A percentile compares a stretch with the other conserved stretches of the same genome.
phyloP scores from a whole-genome alignment of 30 jellyfish, hydroid and myxozoan species.

The Clytia hemisphaerica region DNA sequence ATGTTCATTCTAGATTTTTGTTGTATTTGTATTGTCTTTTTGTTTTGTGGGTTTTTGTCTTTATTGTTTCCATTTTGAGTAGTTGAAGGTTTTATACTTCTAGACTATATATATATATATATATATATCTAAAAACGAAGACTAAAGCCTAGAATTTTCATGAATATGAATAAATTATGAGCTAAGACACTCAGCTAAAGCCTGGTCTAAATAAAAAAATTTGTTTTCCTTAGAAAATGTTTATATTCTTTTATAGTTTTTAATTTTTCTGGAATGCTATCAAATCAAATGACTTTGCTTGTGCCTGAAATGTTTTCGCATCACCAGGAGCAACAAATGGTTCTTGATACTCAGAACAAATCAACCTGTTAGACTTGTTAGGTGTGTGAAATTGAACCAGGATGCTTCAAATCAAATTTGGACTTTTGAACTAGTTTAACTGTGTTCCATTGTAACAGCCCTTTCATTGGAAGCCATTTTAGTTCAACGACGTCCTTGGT shows the following conservation, averaged over 20 bases:
- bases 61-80: too few relatives aligned
- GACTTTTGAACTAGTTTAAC: not conserved
- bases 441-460: constrained; percentile 12
- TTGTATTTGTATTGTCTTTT: too few relatives aligned
- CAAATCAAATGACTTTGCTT: constrained; percentile 7
- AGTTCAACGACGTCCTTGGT: not conserved
- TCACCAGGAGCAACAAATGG: constrained; percentile 7
- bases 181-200: too few relatives aligned
- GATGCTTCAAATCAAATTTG: not conserved
- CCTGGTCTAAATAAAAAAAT: not conserved
- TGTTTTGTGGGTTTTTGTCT: too few relatives aligned
- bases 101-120: too few relatives aligned
- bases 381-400: constrained; percentile 1
- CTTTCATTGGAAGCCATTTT: constrained; percentile 6
- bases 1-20: too few relatives aligned
- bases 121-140: too few relatives aligned
- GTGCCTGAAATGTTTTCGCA: constrained; percentile 6
- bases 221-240: not conserved
- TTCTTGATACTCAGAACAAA: not conserved
- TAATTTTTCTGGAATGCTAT: not conserved
- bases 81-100: too few relatives aligned
- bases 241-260: not conserved
- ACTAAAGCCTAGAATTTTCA: too few relatives aligned
- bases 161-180: too few relatives aligned
- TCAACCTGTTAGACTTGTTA: not conserved